These are phyloP conservation scores for Palythoa grandiflora DNA, from an alignment of 92 coral and sea anemone species.

Conservation along the genomic window DNA sequence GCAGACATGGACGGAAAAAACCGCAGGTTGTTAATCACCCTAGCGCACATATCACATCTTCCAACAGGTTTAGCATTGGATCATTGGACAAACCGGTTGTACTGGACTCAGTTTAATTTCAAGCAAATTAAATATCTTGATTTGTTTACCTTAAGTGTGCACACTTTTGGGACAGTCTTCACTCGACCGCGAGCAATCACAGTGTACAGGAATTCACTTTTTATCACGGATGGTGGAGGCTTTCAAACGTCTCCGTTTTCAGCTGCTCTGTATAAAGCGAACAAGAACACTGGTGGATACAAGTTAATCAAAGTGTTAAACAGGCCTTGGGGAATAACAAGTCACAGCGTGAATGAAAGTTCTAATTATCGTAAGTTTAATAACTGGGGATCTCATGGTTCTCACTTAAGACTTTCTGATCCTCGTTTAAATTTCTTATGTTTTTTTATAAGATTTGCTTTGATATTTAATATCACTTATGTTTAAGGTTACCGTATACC, in stretches of 20 bases:
- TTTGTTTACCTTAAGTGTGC: background rate
- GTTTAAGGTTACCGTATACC: too few species aligned
- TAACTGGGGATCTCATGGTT: too few species aligned
- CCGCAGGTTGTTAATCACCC: background rate
- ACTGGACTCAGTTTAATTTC: slow-evolving; percentile 10
- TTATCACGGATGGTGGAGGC: slow-evolving; percentile 4
- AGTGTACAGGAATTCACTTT: background rate
- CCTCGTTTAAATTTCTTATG: too few species aligned
- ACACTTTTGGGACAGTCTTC: background rate
- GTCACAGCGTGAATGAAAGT: slow-evolving; percentile 28
- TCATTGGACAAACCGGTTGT: slow-evolving; percentile 7
- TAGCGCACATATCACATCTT: background rate
- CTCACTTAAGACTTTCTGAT: too few species aligned
- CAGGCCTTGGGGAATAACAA: slow-evolving; percentile 8
- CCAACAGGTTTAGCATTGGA: slow-evolving; percentile 27
- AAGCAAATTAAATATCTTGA: slow-evolving; percentile 22
- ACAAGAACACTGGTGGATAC: background rate
- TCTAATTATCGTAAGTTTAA: slow-evolving; percentile 2
- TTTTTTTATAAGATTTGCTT: too few species aligned
- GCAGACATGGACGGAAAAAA: slow-evolving; percentile 34
- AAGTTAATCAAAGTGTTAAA: background rate
- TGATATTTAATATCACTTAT: too few species aligned
- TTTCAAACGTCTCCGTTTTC: background rate
- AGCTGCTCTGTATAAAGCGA: background rate
- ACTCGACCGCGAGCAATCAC: background rate